Percentiles rank a stretch among this genome's conserved stretches.
These are phyloP conservation scores for Halcyon senegalensis DNA, from an alignment of 2,113 vertebrate species.

Conservation along the genomic window DNA sequence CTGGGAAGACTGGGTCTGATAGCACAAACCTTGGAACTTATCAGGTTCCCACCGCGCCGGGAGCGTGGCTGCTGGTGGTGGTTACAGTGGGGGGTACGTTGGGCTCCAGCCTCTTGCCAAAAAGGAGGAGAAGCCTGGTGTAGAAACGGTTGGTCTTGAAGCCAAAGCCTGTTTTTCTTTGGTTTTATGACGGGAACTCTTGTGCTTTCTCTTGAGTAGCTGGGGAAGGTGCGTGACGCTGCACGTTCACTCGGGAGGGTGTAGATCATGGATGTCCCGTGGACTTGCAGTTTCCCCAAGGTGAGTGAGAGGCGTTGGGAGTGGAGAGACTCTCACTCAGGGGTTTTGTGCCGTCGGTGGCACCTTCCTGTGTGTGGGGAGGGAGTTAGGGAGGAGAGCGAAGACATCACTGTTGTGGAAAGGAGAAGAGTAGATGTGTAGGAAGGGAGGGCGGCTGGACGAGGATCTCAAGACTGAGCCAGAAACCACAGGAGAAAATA, in stretches of 20 bases:
- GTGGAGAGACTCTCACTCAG: not conserved
- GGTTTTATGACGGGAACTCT: not conserved
- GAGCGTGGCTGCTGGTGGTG: not conserved
- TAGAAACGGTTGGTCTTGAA: not conserved
- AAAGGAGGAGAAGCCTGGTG: not conserved
- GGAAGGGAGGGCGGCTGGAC: not conserved
- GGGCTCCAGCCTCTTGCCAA: not conserved
- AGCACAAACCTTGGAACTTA: not conserved
- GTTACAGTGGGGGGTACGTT: not conserved
- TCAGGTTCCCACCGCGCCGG: not conserved
- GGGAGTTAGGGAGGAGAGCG: not conserved
- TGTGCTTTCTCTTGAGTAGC: not conserved
- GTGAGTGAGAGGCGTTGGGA: not conserved
- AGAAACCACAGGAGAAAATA: not conserved
- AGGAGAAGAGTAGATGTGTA: not conserved
- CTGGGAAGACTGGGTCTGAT: not conserved
- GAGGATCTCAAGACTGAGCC: not conserved
- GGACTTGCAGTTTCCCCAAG: not conserved
- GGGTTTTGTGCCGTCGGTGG: accelerated
- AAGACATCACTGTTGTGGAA: accelerated
- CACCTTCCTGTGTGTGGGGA: not conserved
- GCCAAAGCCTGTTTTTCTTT: not conserved
- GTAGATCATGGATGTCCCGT: accelerated
- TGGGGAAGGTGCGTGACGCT: not conserved
- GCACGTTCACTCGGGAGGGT: not conserved